Base-by-base conservation (phyloP, 2,888 invertebrate genomes). In the Pseudanteris insignis region DNA sequence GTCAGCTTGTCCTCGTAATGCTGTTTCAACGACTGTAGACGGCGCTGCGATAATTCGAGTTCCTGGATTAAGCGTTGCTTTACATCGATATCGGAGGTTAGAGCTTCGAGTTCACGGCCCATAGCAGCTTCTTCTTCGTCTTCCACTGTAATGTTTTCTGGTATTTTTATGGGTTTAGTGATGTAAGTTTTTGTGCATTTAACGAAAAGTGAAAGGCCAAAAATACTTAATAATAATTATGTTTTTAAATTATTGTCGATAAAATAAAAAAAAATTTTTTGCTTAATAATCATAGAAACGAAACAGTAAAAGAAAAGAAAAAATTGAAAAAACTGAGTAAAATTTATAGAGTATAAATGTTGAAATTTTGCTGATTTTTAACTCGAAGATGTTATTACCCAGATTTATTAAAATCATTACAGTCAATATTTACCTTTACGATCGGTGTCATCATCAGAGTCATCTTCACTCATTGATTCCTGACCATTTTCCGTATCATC, bases 21-120 rank as follows among this genome's bases (percentile, higher is more conserved):
- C 64, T 88, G 86, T 54, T 90, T 86, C 85, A 97, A 88, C 0
- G 90, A 86, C 41, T 92, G 89, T 75, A 97, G 84, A 36, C 94
- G 84, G 44, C 91, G 86, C 76, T 97, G 95, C 0, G 93, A 93
- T 51, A 89, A 82, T 78, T 98, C 97, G 65, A 98, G 81, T 73
- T 97, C 95, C 72, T 95, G 94, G 63, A 99, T 96, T 32, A 98
- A 83, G 50, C 93, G 90, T 67, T 96, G 92, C 78, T 98, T 98
- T 47, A 96, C 91, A 75, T 92, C 92, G 66, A 98, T 97, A 80
- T 97, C 95, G 34, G 91, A 91, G 50, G 94, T 95, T 9, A 98
- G 82, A 6, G 91, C 90, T 8, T 94, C 91, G 57, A 98, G 82
- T 76, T 96, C 93, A 18, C 91, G 90, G 66, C 91, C 86, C 61